A percentile compares a stretch with the other conserved stretches of the same genome.
Evolutionary conservation across 2,888 invertebrate genomes (phyloP).

Genomic region (Xanthorhoe designata): DNA sequence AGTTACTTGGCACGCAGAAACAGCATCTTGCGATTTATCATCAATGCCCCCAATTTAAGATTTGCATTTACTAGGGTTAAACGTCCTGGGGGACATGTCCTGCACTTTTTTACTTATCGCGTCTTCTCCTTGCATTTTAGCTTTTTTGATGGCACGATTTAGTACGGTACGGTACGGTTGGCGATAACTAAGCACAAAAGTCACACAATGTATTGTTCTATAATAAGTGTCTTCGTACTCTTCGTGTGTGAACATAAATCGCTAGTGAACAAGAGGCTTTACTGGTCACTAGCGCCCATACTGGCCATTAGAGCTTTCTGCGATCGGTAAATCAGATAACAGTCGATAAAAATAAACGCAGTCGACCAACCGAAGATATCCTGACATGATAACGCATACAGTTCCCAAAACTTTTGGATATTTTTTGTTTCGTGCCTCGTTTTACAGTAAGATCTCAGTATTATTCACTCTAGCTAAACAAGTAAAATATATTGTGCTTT

Average conservation of each 20-base stretch:
- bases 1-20: slow-evolving; percentile 57
- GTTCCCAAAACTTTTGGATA: slow-evolving; percentile 32
- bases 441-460: neutral
- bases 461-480: too few species aligned
- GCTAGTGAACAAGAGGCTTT: slow-evolving; percentile 21
- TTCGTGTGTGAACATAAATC: neutral
- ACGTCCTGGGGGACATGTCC: neutral
- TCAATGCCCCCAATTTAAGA: slow-evolving; percentile 57
- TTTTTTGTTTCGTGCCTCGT: slow-evolving; percentile 8
- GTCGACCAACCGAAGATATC: slow-evolving; percentile 34
- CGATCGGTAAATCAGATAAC: slow-evolving; percentile 40
- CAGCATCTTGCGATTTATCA: slow-evolving; percentile 63
- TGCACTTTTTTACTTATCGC: neutral
- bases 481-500: too few species aligned
- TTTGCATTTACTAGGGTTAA: neutral
- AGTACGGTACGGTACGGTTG: neutral
- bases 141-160: neutral
- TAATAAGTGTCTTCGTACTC: too few species aligned
- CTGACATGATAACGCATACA: slow-evolving; percentile 31
- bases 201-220: neutral
- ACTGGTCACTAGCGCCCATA: slow-evolving; percentile 46
- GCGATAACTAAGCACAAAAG: neutral
- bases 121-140: neutral
- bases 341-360: slow-evolving; percentile 44
- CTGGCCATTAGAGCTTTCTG: slow-evolving; percentile 49